Percentiles rank a stretch among this genome's conserved stretches.
These are phyloP conservation scores for Molothrus ater DNA, from an alignment of 2,797 vertebrate species.

Conservation along the genomic window DNA sequence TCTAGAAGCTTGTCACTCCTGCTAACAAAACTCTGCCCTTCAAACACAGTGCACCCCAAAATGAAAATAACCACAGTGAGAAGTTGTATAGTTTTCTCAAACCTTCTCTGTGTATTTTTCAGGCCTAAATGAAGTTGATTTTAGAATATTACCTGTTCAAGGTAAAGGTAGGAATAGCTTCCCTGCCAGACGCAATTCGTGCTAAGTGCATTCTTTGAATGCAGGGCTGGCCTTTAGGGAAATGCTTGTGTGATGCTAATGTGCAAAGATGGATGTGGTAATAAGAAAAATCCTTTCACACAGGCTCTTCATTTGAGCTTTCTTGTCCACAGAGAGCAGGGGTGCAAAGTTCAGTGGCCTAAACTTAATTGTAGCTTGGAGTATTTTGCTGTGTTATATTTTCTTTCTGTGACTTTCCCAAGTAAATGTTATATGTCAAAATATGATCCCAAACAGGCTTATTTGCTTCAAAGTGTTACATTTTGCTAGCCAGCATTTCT, in stretches of 20 bases:
- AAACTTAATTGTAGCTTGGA: background rate
- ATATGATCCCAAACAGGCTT: background rate
- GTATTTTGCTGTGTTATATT: background rate
- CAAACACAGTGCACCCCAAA: background rate
- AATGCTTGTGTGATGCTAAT: background rate
- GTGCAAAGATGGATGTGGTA: background rate
- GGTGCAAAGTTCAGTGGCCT: background rate
- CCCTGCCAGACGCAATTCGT: background rate
- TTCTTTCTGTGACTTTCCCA: background rate
- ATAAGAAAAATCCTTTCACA: background rate
- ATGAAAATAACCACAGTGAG: background rate
- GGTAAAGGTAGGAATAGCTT: background rate
- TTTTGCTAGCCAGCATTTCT: background rate
- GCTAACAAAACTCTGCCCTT: background rate
- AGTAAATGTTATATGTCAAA: background rate
- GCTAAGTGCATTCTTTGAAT: background rate
- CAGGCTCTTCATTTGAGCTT: background rate
- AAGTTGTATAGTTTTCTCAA: background rate
- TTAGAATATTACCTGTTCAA: background rate
- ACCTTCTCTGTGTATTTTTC: background rate
- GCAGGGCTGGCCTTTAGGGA: background rate
- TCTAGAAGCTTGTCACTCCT: background rate
- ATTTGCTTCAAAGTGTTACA: background rate
- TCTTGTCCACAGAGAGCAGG: background rate
- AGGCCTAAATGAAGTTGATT: background rate